These are phyloP conservation scores for Osedax fenrisi DNA, from an alignment of 2,888 invertebrate species.

Conservation along the genomic window DNA sequence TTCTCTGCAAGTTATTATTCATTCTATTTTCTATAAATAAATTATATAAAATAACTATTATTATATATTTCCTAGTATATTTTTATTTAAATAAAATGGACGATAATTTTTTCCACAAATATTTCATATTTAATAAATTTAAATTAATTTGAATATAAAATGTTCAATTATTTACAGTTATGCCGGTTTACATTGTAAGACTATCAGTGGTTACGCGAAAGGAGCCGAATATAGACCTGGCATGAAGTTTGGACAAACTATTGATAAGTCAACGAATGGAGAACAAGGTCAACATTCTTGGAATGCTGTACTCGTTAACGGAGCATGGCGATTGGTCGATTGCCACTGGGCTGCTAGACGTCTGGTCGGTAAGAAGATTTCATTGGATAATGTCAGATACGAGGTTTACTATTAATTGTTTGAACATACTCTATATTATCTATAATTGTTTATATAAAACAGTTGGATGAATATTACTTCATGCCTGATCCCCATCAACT, in stretches of 20 bases:
- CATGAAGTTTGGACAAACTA: slow-evolving; percentile 41
- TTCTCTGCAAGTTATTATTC: slow-evolving; percentile 47
- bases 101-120: no score
- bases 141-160: no score
- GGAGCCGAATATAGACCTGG: slow-evolving; percentile 51
- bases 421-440: no score
- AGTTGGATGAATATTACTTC: slow-evolving; percentile 50
- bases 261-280: slow-evolving; percentile 35
- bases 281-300: slow-evolving; percentile 50
- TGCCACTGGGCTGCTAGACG: slow-evolving; percentile 51
- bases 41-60: no score
- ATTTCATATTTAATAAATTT: no score
- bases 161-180: slow-evolving; percentile 45
- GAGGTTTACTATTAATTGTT: slow-evolving; percentile 34
- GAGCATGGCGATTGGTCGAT: slow-evolving; percentile 50
- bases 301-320: slow-evolving; percentile 50
- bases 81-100: no score
- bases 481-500: slow-evolving; percentile 49
- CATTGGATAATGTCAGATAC: slow-evolving; percentile 47
- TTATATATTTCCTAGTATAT: no score
- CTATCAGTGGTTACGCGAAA: slow-evolving; percentile 50
- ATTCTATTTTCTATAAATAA: no score
- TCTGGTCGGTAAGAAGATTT: slow-evolving; percentile 48
- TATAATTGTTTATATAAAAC: no score
- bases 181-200: slow-evolving; percentile 50